Base-by-base conservation (phyloP, 1,140 invertebrate genomes). In the Homalodisca vitripennis region DNA sequence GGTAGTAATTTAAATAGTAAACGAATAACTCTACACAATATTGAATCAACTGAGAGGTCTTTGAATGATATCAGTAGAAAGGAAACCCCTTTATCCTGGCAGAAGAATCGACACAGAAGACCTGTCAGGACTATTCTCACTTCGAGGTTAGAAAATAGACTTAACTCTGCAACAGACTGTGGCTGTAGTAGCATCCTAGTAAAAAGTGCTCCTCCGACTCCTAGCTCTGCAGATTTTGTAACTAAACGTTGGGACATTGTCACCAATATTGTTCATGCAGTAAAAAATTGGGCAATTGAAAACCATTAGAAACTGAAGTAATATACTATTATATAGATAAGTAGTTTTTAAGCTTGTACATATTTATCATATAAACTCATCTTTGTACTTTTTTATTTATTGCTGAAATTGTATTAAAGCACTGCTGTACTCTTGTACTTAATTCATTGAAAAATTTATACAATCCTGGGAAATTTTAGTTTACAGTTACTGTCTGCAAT, bases 241-340 rank as follows among this genome's bases (percentile, higher is more conserved):
- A 26, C 22, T 27, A 60, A 60, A 29, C 55, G 55, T 26, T 10
- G 26, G 27, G 26, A 13, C 29, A 60, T 60, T 12, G 6, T 60
- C 12, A 60, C 14, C 26, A 60, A 60, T 60, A 60, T 60, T 30
- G 55, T 30, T 60, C 55, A 60, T 27, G 24, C 55, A 3, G n/a
- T 60, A n/a, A 60, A 60, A 60, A 26, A 29, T 30, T 60, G 55
- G 55, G 22, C n/a, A n/a, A n/a, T n/a, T n/a, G n/a, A n/a, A n/a
- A n/a, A n/a, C n/a, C n/a, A n/a, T n/a, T n/a, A n/a, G n/a, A n/a
- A n/a, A n/a, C n/a, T n/a, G n/a, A n/a, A n/a, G n/a, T n/a, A n/a
- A n/a, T n/a, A n/a, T n/a, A n/a, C n/a, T n/a, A n/a, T n/a, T n/a
- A n/a, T n/a, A n/a, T n/a, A n/a, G n/a, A n/a, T n/a, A n/a, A n/a